Evolutionary conservation across 2,888 invertebrate species (phyloP).

Genomic region (Heliconius aoede): DNA sequence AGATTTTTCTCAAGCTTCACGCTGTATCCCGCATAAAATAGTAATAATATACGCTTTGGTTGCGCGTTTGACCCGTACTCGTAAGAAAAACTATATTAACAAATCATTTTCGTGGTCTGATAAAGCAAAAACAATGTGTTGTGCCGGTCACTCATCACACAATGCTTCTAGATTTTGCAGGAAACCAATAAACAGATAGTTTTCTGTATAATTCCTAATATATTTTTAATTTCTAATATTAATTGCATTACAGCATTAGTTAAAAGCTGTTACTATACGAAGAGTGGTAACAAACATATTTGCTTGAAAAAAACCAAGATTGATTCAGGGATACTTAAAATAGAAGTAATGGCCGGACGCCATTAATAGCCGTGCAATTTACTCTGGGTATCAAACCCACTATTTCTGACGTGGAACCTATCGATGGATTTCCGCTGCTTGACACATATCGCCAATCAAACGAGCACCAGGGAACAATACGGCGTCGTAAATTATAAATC

Average conservation of each 20-base stretch:
- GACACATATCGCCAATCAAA: constrained; percentile 82
- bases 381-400: constrained; percentile 78
- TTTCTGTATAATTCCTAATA: not conserved
- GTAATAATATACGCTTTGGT: not conserved
- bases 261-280: not conserved
- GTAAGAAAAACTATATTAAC: not conserved
- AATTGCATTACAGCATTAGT: not conserved
- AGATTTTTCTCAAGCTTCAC: too few species aligned
- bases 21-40: too few species aligned
- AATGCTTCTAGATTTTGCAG: not conserved
- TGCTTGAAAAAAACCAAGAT: not conserved
- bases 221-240: not conserved
- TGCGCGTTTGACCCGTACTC: not conserved
- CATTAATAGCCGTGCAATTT: constrained; percentile 80
- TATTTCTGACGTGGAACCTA: constrained; percentile 81
- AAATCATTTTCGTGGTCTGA: not conserved
- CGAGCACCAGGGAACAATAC: constrained; percentile 80
- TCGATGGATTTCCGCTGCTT: constrained; percentile 83
- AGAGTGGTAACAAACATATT: not conserved
- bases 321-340: constrained; percentile 57
- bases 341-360: constrained; percentile 78
- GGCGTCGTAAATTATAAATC: constrained; percentile 70
- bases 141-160: too few species aligned
- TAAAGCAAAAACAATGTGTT: too few species aligned
- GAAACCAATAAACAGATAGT: not conserved